phyloP scores from a whole-genome alignment of 2,797 vertebrate species.

The Allobates femoralis region DNA sequence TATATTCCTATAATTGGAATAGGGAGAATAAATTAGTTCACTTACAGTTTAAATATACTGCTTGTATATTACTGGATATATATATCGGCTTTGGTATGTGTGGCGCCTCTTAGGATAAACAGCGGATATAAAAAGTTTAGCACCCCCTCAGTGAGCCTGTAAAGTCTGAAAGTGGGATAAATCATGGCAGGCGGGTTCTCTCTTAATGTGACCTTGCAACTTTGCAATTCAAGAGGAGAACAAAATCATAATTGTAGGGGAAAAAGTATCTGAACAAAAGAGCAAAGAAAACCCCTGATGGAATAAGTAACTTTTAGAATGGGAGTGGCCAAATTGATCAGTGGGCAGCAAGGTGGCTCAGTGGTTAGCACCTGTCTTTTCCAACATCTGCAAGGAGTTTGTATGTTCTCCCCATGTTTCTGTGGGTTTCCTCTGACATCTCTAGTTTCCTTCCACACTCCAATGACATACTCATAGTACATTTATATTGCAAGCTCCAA shows the following conservation, averaged over 20 bases:
- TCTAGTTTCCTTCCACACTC: no score
- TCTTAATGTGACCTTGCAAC: not conserved
- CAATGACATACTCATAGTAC: no score
- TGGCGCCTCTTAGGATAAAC: slow-evolving; percentile 11
- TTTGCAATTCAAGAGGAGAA: not conserved
- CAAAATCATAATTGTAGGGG: not conserved
- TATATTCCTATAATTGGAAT: slow-evolving; percentile 58
- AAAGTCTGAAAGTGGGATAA: not conserved
- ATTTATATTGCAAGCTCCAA: no score
- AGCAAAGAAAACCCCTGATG: not conserved
- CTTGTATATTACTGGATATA: slow-evolving; percentile 27
- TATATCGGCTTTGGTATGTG: slow-evolving; percentile 17
- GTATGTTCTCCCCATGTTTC: no score
- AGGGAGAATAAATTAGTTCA: slow-evolving; percentile 30
- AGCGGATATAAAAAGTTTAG: not conserved
- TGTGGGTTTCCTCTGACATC: no score
- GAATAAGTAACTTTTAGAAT: not conserved
- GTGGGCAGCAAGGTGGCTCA: no score
- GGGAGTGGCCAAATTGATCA: not conserved
- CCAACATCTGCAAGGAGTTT: no score
- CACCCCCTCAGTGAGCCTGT: not conserved
- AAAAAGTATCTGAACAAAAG: not conserved
- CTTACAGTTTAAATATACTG: slow-evolving; percentile 28
- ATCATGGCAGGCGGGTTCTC: not conserved
- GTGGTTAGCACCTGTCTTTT: no score